Evolutionary conservation across 2,888 invertebrate genomes (phyloP).

Genomic region (Schizaphis graminum): DNA sequence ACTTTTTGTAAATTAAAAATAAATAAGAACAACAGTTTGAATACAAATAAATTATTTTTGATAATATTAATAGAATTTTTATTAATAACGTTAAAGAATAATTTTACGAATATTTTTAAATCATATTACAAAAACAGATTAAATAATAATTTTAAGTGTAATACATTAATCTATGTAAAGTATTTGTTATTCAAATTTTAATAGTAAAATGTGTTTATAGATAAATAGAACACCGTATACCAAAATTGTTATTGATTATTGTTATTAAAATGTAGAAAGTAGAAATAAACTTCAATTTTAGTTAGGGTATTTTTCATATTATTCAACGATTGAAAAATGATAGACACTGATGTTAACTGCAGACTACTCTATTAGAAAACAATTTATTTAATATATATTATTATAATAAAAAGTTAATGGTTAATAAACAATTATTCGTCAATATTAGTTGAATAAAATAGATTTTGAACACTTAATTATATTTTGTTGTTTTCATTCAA

Average conservation of each 20-base stretch:
- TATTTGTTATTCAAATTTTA: not conserved
- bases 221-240: not conserved
- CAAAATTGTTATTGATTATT: not conserved
- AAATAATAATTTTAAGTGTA: not conserved
- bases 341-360: not conserved
- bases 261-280: not conserved
- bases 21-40: not conserved
- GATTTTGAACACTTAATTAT: not conserved
- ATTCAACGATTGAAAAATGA: not conserved
- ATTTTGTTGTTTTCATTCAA: not conserved
- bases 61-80: not conserved
- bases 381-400: not conserved
- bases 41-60: not conserved
- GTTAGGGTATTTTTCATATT: not conserved
- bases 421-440: not conserved
- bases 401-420: not conserved
- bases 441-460: not conserved
- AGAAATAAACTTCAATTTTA: not conserved
- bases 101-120: not conserved
- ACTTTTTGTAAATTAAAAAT: not conserved
- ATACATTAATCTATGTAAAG: not conserved
- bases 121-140: not conserved
- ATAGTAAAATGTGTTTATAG: not conserved
- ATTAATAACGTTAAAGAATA: not conserved
- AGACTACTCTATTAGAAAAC: not conserved